These are phyloP conservation scores for Heterodera schachtii DNA, from an alignment of 1,140 invertebrate genomes.

Conservation along the genomic window DNA sequence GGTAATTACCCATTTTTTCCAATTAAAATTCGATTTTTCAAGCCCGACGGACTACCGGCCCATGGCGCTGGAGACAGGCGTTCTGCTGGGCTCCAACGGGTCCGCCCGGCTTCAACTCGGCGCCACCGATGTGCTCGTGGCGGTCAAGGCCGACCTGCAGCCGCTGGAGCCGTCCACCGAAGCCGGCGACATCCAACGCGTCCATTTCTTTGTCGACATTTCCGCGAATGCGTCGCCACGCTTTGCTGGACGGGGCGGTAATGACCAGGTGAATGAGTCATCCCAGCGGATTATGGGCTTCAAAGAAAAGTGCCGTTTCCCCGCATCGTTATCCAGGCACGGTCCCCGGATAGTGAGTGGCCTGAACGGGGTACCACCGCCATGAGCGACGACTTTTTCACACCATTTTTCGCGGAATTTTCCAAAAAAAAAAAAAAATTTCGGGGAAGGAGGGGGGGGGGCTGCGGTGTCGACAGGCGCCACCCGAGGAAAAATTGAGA, in stretches of 20 bases:
- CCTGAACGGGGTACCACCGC: too few relatives aligned
- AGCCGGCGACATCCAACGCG: slow-evolving; percentile 17
- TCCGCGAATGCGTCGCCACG: slow-evolving; percentile 35
- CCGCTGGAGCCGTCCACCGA: slow-evolving; percentile 20
- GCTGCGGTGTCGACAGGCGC: too few relatives aligned
- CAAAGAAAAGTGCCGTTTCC: too few relatives aligned
- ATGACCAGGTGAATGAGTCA: not conserved
- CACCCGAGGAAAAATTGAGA: too few relatives aligned
- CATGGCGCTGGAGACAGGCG: slow-evolving; percentile 37
- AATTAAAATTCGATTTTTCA: not conserved
- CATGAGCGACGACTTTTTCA: too few relatives aligned
- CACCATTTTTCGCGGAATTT: too few relatives aligned
- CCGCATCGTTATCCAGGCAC: too few relatives aligned
- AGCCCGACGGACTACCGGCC: slow-evolving; percentile 36
- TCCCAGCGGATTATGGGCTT: too few relatives aligned
- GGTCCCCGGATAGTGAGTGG: too few relatives aligned
- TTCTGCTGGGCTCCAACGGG: slow-evolving; percentile 35
- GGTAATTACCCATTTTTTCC: too few relatives aligned
- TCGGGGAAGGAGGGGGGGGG: too few relatives aligned
- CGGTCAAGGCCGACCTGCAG: slow-evolving; percentile 40
- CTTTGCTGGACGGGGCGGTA: slow-evolving; percentile 38
- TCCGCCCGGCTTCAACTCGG: slow-evolving; percentile 40
- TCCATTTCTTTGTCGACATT: slow-evolving; percentile 40
- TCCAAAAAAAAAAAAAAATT: too few relatives aligned
- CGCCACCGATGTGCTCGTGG: slow-evolving; percentile 39